Base-by-base conservation (phyloP, 1,140 invertebrate species). In the Caenorhabditis brenneri region DNA sequence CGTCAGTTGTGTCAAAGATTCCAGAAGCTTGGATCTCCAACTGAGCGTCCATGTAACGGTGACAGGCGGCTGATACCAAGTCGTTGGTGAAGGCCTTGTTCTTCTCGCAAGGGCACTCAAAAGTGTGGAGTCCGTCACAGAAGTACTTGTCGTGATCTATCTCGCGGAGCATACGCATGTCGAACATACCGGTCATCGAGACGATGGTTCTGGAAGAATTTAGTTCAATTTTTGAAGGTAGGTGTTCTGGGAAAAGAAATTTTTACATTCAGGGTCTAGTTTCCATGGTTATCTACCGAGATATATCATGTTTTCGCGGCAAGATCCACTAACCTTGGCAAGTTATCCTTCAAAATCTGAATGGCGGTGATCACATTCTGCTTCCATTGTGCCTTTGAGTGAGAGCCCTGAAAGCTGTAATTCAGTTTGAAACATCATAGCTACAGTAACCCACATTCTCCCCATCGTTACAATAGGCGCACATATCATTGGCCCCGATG, bases 401-500 rank as follows among this genome's bases (percentile, higher is more conserved):
- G 60, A n/a, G 22, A 10, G 10, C 81, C 81, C 80, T 81, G 31
- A 3, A 81, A 58, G 0, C 15, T 12, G 49, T 27, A 39, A 12
- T 19, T 22, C 19, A 22, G 7, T 19, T 19, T 16, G 19, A n/a
- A 19, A 51, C n/a, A 5, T 24, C 19, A 5, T 16, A 79, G 19
- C 0, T 46, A 22, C n/a, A 27, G 22, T 12, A 15, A 74, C 79
- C 51, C 27, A 83, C 82, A 24, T 65, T 83, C 55, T 51, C 69
- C 16, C 65, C 36, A 24, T 51, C 46, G 31, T 51, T 31, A 86
- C 95, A 94, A 0, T 93, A 94, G 0, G 94, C 94, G 89, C 95
- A 96, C 16, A 95, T 92, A 90, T 96, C 95, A 89, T 96, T 96
- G 48, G 94, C 94, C 15, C 95, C 95, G 81, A 95, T 94, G 88